These are phyloP conservation scores for Alexandromys oeconomus DNA, from an alignment of 2,797 vertebrate genomes.

Conservation along the genomic window DNA sequence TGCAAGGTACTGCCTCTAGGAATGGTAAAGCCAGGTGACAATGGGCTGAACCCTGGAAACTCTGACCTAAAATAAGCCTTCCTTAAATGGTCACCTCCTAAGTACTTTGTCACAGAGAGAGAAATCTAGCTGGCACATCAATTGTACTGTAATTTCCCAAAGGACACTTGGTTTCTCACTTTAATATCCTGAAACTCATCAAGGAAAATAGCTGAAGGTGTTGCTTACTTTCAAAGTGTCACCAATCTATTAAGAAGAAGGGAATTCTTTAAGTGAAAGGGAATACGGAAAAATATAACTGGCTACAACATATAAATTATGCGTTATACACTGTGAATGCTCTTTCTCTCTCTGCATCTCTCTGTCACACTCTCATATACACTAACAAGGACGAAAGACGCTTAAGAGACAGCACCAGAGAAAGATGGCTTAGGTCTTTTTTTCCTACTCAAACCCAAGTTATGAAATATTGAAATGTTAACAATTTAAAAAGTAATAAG, in stretches of 20 bases:
- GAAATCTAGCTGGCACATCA: neutral
- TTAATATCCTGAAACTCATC: neutral
- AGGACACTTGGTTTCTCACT: neutral
- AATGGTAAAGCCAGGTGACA: too few species aligned
- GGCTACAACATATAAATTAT: neutral
- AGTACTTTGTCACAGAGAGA: neutral
- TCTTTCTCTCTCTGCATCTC: neutral
- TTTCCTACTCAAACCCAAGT: neutral
- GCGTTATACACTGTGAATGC: neutral
- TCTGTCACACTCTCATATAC: neutral
- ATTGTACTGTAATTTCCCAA: constrained; percentile 5
- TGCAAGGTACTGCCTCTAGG: too few species aligned
- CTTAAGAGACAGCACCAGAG: neutral
- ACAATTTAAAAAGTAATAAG: neutral
- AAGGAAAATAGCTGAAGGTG: neutral
- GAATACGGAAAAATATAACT: neutral
- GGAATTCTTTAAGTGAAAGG: neutral
- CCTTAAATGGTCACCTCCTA: neutral
- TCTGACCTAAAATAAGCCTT: neutral
- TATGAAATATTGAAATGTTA: neutral
- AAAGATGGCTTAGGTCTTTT: neutral
- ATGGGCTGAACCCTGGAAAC: neutral
- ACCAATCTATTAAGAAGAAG: neutral
- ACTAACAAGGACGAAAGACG: neutral
- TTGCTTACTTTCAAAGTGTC: neutral